Evolutionary conservation across 2,797 vertebrate species (phyloP).

Genomic region (Oreonectes daqikongensis): DNA sequence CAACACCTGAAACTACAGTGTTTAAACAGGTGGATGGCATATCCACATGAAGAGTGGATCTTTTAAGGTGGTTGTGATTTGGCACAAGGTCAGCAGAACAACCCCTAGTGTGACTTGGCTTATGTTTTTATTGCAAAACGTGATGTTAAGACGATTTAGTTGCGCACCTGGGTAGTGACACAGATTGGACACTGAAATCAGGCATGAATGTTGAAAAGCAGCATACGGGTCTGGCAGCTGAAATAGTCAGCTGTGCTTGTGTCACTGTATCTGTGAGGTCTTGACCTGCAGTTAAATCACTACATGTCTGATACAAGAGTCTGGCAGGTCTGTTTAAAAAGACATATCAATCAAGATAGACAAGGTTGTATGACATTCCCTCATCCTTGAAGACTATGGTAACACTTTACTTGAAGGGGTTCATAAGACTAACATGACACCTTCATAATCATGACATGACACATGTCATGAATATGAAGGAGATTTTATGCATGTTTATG

Average conservation of each 20-base stretch:
- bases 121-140: conserved; percentile 18
- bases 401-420: too few relatives aligned
- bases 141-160: conserved; percentile 2
- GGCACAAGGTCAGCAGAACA: conserved; percentile 18
- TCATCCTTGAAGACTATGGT: too few relatives aligned
- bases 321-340: too few relatives aligned
- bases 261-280: conserved; percentile 46
- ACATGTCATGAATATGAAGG: too few relatives aligned
- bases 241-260: conserved; percentile 42
- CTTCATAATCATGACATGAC: too few relatives aligned
- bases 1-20: conserved; percentile 54
- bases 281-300: conserved; percentile 17
- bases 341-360: too few relatives aligned
- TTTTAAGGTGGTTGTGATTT: conserved; percentile 26
- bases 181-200: conserved; percentile 15
- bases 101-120: conserved; percentile 7
- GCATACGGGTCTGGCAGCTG: neutral
- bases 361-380: too few relatives aligned
- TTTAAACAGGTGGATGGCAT: conserved; percentile 12
- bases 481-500: too few relatives aligned
- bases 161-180: conserved; percentile 25
- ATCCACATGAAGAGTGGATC: conserved; percentile 12
- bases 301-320: too few relatives aligned
- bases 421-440: too few relatives aligned
- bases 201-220: conserved; percentile 12